Evolutionary conservation across 2,113 vertebrate genomes (phyloP).

Genomic region (Lichenostomus cassidix): DNA sequence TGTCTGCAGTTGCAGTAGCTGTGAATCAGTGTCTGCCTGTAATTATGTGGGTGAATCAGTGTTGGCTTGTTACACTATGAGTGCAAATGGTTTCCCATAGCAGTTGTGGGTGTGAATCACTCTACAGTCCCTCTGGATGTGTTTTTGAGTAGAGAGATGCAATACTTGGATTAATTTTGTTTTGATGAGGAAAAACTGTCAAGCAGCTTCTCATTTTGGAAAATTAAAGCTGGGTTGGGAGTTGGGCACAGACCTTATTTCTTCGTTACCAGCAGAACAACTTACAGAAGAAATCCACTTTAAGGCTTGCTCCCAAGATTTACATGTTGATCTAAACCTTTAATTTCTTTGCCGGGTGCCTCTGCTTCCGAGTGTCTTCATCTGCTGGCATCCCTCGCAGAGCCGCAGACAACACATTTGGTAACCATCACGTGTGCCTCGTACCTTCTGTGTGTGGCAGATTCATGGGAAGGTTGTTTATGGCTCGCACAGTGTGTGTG

Average conservation of each 20-base stretch:
- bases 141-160: conserved; percentile 31
- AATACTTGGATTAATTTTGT: conserved; percentile 53
- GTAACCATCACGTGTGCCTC: not conserved
- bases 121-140: conserved; percentile 53
- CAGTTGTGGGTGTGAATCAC: conserved; percentile 34
- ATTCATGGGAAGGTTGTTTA: not conserved
- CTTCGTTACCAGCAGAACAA: not conserved
- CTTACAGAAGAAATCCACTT: not conserved
- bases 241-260: not conserved
- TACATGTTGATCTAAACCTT: not conserved
- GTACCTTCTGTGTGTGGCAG: not conserved
- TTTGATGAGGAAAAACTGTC: conserved; percentile 53
- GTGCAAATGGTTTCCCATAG: conserved; percentile 59
- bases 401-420: not conserved
- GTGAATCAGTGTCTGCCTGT: conserved; percentile 64
- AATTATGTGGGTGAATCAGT: conserved; percentile 58
- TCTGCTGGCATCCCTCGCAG: not conserved
- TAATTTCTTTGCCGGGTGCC: not conserved
- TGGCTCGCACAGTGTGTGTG: not conserved
- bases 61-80: conserved; percentile 58
- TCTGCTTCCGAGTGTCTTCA: not conserved
- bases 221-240: conserved; percentile 38
- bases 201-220: not conserved
- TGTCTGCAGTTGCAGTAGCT: conserved; percentile 56
- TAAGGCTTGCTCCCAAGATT: not conserved